A percentile compares a stretch with the other conserved stretches of the same genome.
phyloP scores from a whole-genome alignment of 2,797 vertebrate genomes.

The Corythornis leucogaster region DNA sequence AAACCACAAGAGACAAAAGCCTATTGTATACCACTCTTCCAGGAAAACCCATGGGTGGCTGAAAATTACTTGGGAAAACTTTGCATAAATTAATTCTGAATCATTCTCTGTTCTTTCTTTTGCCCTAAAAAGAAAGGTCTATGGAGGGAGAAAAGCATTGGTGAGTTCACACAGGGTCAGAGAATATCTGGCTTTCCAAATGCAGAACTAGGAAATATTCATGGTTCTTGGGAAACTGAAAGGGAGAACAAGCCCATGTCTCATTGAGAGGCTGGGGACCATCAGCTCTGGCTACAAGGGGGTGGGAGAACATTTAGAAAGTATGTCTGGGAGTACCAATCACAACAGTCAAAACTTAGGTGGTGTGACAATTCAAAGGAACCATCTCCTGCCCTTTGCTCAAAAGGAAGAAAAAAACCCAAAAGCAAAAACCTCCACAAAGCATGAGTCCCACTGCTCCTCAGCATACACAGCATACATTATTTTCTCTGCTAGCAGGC shows the following conservation, averaged over 20 bases:
- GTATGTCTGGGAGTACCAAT: not conserved
- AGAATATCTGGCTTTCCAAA: not conserved
- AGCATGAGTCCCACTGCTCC: not conserved
- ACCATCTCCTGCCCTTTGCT: not conserved
- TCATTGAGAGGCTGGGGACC: not conserved
- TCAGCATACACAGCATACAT: not conserved
- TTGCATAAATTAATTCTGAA: not conserved
- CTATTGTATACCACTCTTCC: slow-evolving; percentile 46
- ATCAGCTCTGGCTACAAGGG: not conserved
- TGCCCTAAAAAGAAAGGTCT: not conserved
- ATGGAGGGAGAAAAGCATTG: not conserved
- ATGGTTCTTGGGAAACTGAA: not conserved
- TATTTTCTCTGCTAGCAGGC: not conserved
- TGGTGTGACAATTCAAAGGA: not conserved
- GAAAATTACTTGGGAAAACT: slow-evolving; percentile 47
- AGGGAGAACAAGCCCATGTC: not conserved
- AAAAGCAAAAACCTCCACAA: not conserved
- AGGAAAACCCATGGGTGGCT: slow-evolving; percentile 31
- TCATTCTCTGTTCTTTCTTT: slow-evolving; percentile 25
- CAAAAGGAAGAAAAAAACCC: not conserved
- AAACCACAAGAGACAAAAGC: slow-evolving; percentile 24
- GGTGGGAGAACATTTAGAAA: not conserved
- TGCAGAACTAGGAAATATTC: not conserved
- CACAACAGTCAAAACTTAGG: not conserved
- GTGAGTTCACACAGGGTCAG: not conserved